Evolutionary conservation across 2,113 vertebrate genomes (phyloP).

Genomic region (Rousettus leschenaultii): DNA sequence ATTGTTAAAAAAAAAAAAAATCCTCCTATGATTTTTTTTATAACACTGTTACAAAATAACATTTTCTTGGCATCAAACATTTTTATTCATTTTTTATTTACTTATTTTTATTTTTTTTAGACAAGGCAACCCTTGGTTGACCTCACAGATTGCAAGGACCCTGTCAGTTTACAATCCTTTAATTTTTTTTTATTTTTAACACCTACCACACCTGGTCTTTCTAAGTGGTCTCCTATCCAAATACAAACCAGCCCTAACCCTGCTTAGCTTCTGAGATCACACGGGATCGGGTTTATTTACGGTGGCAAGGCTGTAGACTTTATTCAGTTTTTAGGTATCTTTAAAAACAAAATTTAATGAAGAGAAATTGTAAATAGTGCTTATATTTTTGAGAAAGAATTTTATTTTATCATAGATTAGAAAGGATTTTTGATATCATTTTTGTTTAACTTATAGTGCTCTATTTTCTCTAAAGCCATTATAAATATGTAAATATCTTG

Average conservation of each 20-base stretch:
- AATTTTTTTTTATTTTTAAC: too few relatives aligned
- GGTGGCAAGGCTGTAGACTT: background rate
- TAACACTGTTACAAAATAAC: background rate
- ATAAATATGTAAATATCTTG: background rate
- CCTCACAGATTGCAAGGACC: too few relatives aligned
- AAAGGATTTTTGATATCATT: background rate
- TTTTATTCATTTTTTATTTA: background rate
- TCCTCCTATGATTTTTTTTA: background rate
- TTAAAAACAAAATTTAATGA: constrained; percentile 16
- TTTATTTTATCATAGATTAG: background rate
- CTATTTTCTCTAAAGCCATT: background rate
- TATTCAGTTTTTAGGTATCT: background rate
- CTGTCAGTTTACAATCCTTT: too few relatives aligned
- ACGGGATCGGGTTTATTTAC: too few relatives aligned
- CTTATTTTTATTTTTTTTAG: too few relatives aligned
- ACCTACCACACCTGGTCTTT: too few relatives aligned
- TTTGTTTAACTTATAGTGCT: background rate
- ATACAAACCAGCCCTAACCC: too few relatives aligned
- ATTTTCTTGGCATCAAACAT: background rate
- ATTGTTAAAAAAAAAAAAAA: background rate
- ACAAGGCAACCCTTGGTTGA: too few relatives aligned
- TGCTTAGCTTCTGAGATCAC: too few relatives aligned
- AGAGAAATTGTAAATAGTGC: background rate
- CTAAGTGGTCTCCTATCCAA: too few relatives aligned
- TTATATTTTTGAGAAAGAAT: background rate